Base-by-base conservation (phyloP, 2,888 invertebrate genomes). In the Eumacrocentrus americanus region DNA sequence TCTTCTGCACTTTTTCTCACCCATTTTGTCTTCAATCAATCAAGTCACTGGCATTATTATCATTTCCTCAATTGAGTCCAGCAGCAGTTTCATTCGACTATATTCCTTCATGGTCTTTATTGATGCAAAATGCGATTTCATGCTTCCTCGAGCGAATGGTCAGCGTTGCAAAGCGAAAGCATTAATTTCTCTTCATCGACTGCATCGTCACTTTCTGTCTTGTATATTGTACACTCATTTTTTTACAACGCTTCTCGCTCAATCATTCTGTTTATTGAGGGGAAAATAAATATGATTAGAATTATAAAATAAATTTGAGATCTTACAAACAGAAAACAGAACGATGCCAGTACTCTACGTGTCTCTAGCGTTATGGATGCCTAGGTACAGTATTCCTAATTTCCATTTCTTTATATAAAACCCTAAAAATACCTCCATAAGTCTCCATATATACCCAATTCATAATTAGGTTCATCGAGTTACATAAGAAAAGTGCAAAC, bases 311-410 rank as follows among this genome's bases (percentile, higher is more conserved):
- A 12, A 34, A 40, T 38, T 14, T n/a, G 20, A 58, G 34, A 14
- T 14, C 44, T 58, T 58, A 20, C 63, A 55, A 64, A 65, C 55
- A 65, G 48, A 67, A 65, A 64, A 46, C 64, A 67, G 61, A 67
- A 70, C 62, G 76, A 83, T 87, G 79, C 89, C 90, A 55, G 87
- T 89, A 68, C 85, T 90, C 66, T 90, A 90, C 81, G 86, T 89
- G 72, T 88, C 89, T 61, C 86, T 89, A 78, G 84, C 85, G 81
- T 88, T 89, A 73, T 91, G 90, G 91, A 89, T 89, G 76, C 89
- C 90, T 77, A 90, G 90, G 83, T 91, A 66, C 74, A 81, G 82
- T 67, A 53, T 9, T 12, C 16, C 6, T 23, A 42, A n/a, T n/a
- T n/a, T n/a, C n/a, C n/a, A n/a, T n/a, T n/a, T n/a, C n/a, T n/a